Evolutionary conservation across 2,888 invertebrate genomes (phyloP).

Genomic region (Ophion ellenae): DNA sequence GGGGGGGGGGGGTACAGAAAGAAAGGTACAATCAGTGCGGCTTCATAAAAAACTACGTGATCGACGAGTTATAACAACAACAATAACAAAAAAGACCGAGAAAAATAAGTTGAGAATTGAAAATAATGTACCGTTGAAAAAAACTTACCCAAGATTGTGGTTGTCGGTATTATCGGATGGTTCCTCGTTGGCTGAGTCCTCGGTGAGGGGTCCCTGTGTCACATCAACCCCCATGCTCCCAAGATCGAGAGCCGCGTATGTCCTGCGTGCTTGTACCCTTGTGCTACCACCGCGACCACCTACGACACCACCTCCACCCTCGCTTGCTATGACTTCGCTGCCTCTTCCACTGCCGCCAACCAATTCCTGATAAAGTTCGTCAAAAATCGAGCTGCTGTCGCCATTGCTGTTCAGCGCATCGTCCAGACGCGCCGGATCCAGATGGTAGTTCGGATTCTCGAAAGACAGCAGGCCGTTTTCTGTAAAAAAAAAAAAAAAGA

Average conservation of each 20-base stretch:
- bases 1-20: too few species aligned
- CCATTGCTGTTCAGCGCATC: slow-evolving; percentile 90
- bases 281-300: slow-evolving; percentile 84
- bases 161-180: slow-evolving; percentile 83
- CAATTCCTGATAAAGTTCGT: slow-evolving; percentile 88
- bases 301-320: slow-evolving; percentile 85
- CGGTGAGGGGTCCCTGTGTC: slow-evolving; percentile 86
- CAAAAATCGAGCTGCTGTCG: slow-evolving; percentile 87
- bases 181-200: slow-evolving; percentile 83
- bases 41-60: too few species aligned
- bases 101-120: background rate
- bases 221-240: slow-evolving; percentile 90
- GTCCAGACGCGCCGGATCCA: slow-evolving; percentile 91
- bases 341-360: slow-evolving; percentile 84
- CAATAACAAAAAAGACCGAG: background rate
- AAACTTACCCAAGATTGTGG: slow-evolving; percentile 85
- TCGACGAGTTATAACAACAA: too few species aligned
- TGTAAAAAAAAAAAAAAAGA: slow-evolving; percentile 84
- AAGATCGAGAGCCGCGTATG: slow-evolving; percentile 88
- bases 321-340: slow-evolving; percentile 85
- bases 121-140: background rate
- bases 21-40: too few species aligned
- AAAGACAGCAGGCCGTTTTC: slow-evolving; percentile 96
- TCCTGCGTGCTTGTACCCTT: slow-evolving; percentile 84
- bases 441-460: slow-evolving; percentile 95